Evolutionary conservation across 2,113 vertebrate genomes (phyloP).

Genomic region (Orientallactaga bullata): DNA sequence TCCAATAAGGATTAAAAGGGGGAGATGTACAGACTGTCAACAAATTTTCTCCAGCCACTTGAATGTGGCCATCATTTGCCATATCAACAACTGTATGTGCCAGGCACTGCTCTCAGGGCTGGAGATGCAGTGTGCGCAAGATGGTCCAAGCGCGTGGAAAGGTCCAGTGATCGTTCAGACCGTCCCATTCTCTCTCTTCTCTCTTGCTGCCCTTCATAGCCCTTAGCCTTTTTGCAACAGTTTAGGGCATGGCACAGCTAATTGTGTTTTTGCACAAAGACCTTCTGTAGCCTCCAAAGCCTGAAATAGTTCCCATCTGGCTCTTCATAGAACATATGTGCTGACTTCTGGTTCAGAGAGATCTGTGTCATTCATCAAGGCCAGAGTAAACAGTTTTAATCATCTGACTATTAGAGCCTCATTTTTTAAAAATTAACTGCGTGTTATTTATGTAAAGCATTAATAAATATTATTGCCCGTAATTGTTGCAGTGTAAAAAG

Average conservation of each 20-base stretch:
- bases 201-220: background rate
- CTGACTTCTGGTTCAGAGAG: background rate
- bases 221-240: background rate
- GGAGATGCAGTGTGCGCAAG: background rate
- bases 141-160: background rate
- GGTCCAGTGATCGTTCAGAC: no score
- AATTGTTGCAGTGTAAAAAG: conserved; percentile 5
- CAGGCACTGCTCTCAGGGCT: background rate
- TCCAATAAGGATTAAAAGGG: background rate
- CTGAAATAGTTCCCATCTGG: conserved; percentile 48
- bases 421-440: conserved; percentile 11
- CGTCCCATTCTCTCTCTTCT: background rate
- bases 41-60: background rate
- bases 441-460: conserved; percentile 28
- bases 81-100: background rate
- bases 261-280: conserved; percentile 16
- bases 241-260: background rate
- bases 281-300: background rate
- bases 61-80: background rate
- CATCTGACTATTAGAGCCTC: background rate
- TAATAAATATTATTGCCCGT: conserved; percentile 23
- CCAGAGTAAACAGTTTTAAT: background rate
- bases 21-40: background rate
- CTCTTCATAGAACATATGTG: conserved; percentile 30
- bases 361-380: background rate